A percentile compares a stretch with the other conserved stretches of the same genome.
These are phyloP conservation scores for Hipposideros armiger DNA, from an alignment of 2,113 vertebrate species.

Conservation along the genomic window DNA sequence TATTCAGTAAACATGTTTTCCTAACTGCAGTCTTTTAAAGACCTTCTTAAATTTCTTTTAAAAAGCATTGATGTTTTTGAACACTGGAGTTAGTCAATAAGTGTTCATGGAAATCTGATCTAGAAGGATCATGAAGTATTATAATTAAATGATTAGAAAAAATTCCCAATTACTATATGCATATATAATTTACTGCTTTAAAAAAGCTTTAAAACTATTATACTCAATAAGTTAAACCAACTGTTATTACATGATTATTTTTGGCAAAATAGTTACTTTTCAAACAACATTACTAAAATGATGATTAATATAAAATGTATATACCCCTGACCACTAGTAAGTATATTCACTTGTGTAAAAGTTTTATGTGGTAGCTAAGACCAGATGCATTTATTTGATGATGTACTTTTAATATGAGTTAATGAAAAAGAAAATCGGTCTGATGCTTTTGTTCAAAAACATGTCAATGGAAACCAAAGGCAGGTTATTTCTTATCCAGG, in stretches of 20 bases:
- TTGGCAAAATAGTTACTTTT: neutral
- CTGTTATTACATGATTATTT: neutral
- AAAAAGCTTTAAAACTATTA: slow-evolving; percentile 20
- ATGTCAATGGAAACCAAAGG: neutral
- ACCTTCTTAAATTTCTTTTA: neutral
- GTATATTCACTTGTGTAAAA: neutral
- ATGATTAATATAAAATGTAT: neutral
- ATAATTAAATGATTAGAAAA: neutral
- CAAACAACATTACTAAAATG: neutral
- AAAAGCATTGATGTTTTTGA: neutral
- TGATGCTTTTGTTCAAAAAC: neutral
- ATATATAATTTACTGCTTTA: neutral
- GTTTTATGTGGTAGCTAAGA: neutral
- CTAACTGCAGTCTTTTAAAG: neutral
- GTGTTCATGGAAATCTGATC: neutral
- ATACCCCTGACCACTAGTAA: neutral
- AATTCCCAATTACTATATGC: neutral
- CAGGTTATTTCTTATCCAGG: neutral
- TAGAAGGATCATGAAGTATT: neutral
- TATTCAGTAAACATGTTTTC: neutral
- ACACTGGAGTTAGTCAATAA: neutral
- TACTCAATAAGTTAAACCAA: neutral
- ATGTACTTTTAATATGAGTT: neutral
- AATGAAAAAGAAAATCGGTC: neutral
- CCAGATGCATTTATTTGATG: neutral